phyloP scores from a whole-genome alignment of 2,888 invertebrate genomes.

The Mycogona germanica region DNA sequence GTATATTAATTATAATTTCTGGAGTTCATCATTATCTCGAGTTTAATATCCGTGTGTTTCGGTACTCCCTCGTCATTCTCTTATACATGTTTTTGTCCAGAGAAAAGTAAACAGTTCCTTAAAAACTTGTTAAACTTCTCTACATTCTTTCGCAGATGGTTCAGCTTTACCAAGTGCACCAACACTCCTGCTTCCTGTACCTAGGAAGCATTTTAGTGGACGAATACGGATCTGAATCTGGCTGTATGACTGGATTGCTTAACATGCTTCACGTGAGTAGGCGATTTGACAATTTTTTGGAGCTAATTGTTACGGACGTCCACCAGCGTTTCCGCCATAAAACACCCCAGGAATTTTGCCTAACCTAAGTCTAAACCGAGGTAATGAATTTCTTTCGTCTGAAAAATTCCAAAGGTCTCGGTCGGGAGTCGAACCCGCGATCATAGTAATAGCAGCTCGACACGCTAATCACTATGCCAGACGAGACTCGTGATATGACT shows the following conservation, averaged over 20 bases:
- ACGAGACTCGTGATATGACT: too few species aligned
- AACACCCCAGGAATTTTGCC: background rate
- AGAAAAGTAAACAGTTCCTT: too few species aligned
- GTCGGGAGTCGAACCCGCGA: too few species aligned
- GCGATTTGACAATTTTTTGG: background rate
- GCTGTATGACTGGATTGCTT: constrained; percentile 64
- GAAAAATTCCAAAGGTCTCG: too few species aligned
- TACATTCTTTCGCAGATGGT: constrained; percentile 44
- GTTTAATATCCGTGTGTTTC: too few species aligned
- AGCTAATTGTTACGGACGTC: background rate
- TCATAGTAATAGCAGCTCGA: too few species aligned
- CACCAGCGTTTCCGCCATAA: background rate
- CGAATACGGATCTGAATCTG: constrained; percentile 60
- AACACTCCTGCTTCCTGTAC: constrained; percentile 85
- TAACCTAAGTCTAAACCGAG: too few species aligned
- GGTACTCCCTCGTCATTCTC: too few species aligned
- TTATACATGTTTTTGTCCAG: too few species aligned
- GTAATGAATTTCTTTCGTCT: too few species aligned
- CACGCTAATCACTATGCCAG: too few species aligned
- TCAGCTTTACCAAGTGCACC: constrained; percentile 55
- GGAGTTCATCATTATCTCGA: background rate
- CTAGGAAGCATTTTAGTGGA: constrained; percentile 77
- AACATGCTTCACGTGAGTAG: constrained; percentile 48
- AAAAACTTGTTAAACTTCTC: constrained; percentile 1
- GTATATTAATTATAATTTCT: background rate